Evolutionary conservation across 2,113 vertebrate species (phyloP), one percentile per base, ranked within the genome.

Genomic region (Myxocyprinus asiaticus): DNA sequence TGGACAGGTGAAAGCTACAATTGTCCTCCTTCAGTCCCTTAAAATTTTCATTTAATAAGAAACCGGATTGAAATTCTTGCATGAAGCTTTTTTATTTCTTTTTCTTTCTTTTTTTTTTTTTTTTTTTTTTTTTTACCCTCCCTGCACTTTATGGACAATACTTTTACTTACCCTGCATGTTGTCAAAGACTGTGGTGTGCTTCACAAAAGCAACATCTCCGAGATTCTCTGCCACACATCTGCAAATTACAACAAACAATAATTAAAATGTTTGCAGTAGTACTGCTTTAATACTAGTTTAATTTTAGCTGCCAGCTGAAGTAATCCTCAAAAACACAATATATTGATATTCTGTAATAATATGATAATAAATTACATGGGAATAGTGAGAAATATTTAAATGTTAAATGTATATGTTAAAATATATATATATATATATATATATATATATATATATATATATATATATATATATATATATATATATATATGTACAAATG

Each of bases 201-300:
- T 94, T 94, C 74, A 94, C 89, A 55, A 94, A 94, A 5, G 92
- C 93, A 78, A 94, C 91, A 8, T 94, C 92, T 0, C 93, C 93
- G 0, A 94, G 91, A 85, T 94, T 94, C 82, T 94, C 93, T 2
- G 91, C 93, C 51, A 94, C 93, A 81, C 93, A 94, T 81, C 93
- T 94, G 83, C 11, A 79, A 81, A 7, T 76, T 81, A 76, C 53
- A 64, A 43, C 5, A 66, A 48, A 15, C 14, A 45, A 48, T 33
- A 67, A 9, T 10, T 11, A 7, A 9, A 73, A 61, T 22, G 48
- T 14, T 14, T 59, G 47, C 44, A 11, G 12, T 14, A 55, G 10
- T 55, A 5, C 51, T 51, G 50, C 9, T 9, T 10, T 51, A 10
- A 11, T 51, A 51, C 10, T 51, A 11, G 9, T 53, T 53, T 10